A percentile compares a stretch with the other conserved stretches of the same genome.
Conservation (phyloP, 2,113 vertebrate species). For the Maccullochella peelii region DNA sequence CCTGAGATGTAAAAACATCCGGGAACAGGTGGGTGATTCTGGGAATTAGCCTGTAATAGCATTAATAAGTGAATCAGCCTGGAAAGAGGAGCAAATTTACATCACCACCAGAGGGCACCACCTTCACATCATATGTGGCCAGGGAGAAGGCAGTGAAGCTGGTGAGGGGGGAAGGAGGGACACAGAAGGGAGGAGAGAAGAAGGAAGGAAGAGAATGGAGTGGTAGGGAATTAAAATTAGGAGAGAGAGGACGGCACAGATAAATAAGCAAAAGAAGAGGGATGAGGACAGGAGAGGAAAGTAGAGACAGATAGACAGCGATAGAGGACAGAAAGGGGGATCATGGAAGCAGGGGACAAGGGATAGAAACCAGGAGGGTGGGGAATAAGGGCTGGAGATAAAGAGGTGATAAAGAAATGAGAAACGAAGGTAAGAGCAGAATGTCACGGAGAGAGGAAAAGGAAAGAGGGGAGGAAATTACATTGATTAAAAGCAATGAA, state of each 20-base stretch:
- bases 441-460: too few relatives aligned
- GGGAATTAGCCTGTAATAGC: neutral
- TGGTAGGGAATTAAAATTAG: neutral
- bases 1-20: neutral
- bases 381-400: neutral
- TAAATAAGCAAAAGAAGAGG: neutral
- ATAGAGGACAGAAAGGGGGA: neutral
- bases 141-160: neutral
- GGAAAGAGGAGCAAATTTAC: neutral
- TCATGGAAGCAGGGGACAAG: neutral
- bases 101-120: conserved; percentile 68
- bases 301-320: neutral
- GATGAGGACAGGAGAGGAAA: neutral
- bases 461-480: neutral
- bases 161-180: neutral
- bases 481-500: neutral
- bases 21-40: neutral
- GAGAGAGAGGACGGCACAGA: neutral
- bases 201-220: neutral
- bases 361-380: neutral
- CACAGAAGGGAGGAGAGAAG: neutral
- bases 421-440: neutral
- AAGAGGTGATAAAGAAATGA: neutral
- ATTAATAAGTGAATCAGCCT: neutral
- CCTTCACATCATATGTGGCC: conserved; percentile 17